Evolutionary conservation across 2,113 vertebrate genomes (phyloP), one percentile per base, ranked within the genome.

Genomic region (Esox niger): DNA sequence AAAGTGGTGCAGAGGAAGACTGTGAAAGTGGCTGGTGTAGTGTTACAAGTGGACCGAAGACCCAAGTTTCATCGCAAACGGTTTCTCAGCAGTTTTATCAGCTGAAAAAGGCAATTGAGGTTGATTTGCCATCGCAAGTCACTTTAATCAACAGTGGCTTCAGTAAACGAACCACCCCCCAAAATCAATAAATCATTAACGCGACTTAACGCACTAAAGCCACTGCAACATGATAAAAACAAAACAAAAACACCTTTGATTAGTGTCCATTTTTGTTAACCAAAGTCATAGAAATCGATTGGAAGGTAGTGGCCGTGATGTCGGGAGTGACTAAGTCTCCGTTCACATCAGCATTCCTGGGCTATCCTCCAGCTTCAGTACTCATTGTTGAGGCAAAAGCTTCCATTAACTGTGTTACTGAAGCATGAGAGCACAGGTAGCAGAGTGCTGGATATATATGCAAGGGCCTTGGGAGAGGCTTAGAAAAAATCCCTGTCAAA

Each of bases 371-470:
- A 69, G 75, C 74, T 79, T 72, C 72, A 47, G 71, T 78, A 75
- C 74, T 79, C 74, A 75, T 77, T 64, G 64, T 58, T 11, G 33
- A 69, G 54, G 58, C 79, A 71, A 71, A 84, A 78, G 69, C 76
- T 85, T 78, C 80, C 69, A 89, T 89, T 88, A 89, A 75, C 66
- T 64, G 76, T 81, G 74, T 70, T 76, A 82, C 69, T 84, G 80
- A 81, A 82, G 85, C 82, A 71, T 79, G 79, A 78, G 76, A 73
- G 76, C 6, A 3, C 78, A 81, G 81, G 74, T 82, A 81, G 54
- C 13, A 27, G 29, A 70, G 68, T 23, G 47, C 62, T 64, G 82
- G 73, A 74, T 15, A 68, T 74, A 84, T 80, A 82, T 29, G 47
- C 64, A 20, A 56, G 38, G 29, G 62, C 25, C 59, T n/a, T 66